A percentile compares a stretch with the other conserved stretches of the same genome.
phyloP scores from a whole-genome alignment of 2,113 vertebrate genomes.

The Corythoichthys intestinalis region DNA sequence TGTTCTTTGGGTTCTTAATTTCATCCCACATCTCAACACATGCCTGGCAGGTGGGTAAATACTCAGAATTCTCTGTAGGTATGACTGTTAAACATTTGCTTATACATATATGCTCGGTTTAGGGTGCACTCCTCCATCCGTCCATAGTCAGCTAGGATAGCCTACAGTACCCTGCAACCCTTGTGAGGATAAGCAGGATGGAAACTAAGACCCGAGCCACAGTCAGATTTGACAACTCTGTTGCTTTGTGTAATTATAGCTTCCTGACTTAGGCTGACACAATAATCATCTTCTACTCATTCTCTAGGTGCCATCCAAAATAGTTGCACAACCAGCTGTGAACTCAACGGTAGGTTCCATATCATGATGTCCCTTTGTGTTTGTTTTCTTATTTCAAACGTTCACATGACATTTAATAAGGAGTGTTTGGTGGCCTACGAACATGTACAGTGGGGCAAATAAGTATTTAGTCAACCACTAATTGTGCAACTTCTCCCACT shows the following conservation, averaged over 20 bases:
- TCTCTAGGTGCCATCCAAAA: conserved; percentile 42
- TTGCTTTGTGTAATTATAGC: conserved; percentile 4
- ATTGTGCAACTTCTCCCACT: too few species aligned
- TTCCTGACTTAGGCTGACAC: background rate
- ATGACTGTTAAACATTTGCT: too few species aligned
- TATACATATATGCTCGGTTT: too few species aligned
- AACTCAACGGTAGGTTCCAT: conserved; percentile 43
- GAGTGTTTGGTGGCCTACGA: background rate
- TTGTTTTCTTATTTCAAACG: background rate
- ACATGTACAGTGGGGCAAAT: too few species aligned
- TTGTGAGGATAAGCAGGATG: background rate
- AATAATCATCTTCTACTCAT: conserved; percentile 3
- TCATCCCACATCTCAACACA: too few species aligned
- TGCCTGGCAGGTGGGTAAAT: too few species aligned
- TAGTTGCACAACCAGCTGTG: conserved; percentile 35
- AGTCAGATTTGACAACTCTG: conserved; percentile 27
- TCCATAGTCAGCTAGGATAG: too few species aligned
- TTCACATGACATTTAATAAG: background rate
- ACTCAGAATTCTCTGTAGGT: too few species aligned
- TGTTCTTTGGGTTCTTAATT: too few species aligned
- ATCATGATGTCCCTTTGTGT: conserved; percentile 11
- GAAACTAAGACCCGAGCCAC: conserved; percentile 36
- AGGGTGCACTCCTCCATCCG: too few species aligned
- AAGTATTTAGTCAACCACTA: too few species aligned
- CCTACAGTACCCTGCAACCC: too few species aligned